Evolutionary conservation across 53 echinoderm and acorn worm genomes (phyloP).

Genomic region (Henricia sp.): DNA sequence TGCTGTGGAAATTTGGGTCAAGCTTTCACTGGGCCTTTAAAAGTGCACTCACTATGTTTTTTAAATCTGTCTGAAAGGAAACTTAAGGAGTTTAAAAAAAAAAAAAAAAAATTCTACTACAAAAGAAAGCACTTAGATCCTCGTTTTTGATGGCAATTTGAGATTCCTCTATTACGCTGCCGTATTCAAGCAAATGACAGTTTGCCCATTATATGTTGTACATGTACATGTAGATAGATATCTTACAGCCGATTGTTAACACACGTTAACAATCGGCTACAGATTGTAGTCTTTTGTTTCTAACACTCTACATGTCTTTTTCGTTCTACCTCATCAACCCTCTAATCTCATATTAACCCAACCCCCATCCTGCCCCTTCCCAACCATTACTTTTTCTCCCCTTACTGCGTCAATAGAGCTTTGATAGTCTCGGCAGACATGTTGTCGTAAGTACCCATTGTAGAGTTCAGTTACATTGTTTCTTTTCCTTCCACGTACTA

Average conservation of each 20-base stretch:
- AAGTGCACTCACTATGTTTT: too few species aligned
- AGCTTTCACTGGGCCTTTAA: too few species aligned
- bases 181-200: too few species aligned
- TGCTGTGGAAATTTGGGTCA: too few species aligned
- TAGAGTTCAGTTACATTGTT: conserved; percentile 34
- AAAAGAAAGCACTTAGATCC: too few species aligned
- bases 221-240: conserved; percentile 43
- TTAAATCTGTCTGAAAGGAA: too few species aligned
- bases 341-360: conserved; percentile 7
- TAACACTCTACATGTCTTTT: conserved; percentile 51
- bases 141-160: too few species aligned
- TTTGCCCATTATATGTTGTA: conserved; percentile 47
- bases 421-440: conserved; percentile 81
- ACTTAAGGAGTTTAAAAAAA: too few species aligned
- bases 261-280: conserved; percentile 10
- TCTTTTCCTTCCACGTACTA: conserved; percentile 34
- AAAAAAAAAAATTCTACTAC: too few species aligned
- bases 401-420: conserved; percentile 69
- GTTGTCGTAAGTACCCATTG: conserved; percentile 88
- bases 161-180: too few species aligned
- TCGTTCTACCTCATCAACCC: conserved; percentile 28
- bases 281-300: conserved; percentile 40
- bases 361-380: conserved; percentile 25
- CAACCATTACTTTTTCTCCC: conserved; percentile 4
- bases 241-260: conserved; percentile 13